Evolutionary conservation across 2,888 invertebrate genomes (phyloP).

Genomic region (Druceiella hillmani): DNA sequence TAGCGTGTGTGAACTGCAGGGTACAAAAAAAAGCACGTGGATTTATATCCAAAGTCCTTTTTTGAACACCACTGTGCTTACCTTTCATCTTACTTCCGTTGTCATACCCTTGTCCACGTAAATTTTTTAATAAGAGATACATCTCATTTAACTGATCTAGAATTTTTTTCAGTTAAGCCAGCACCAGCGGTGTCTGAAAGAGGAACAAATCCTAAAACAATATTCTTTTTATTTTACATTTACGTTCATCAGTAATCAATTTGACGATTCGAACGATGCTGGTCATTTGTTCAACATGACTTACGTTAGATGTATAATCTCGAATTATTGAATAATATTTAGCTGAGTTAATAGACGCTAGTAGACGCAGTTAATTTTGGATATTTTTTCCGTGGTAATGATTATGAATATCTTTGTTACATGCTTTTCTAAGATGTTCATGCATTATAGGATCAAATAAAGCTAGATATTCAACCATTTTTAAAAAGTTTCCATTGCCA

Average conservation of each 20-base stretch:
- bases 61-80: conserved; percentile 13
- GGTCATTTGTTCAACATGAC: conserved; percentile 6
- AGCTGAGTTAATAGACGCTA: conserved; percentile 5
- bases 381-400: conserved; percentile 14
- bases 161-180: conserved; percentile 2
- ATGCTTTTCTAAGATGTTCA: conserved; percentile 12
- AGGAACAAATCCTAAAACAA: conserved; percentile 9
- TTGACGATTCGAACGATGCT: too few species aligned
- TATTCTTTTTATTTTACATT: conserved; percentile 1
- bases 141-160: conserved; percentile 3
- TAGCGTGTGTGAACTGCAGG: conserved; percentile 13
- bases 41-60: conserved; percentile 9
- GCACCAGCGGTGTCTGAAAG: conserved; percentile 4
- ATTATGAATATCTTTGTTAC: conserved; percentile 7
- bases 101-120: conserved; percentile 16
- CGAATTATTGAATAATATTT: conserved; percentile 12
- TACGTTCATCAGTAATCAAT: too few species aligned
- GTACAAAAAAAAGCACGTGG: too few species aligned
- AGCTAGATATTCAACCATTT: conserved; percentile 11
- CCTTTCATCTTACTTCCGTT: conserved; percentile 17
- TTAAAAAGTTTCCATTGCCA: conserved; percentile 14
- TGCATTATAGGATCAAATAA: conserved; percentile 13
- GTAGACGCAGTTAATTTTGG: conserved; percentile 14
- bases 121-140: conserved; percentile 9
- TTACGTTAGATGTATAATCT: conserved; percentile 6